Base-by-base conservation (phyloP, 2,797 vertebrate genomes). In the Onychomys leucogaster region DNA sequence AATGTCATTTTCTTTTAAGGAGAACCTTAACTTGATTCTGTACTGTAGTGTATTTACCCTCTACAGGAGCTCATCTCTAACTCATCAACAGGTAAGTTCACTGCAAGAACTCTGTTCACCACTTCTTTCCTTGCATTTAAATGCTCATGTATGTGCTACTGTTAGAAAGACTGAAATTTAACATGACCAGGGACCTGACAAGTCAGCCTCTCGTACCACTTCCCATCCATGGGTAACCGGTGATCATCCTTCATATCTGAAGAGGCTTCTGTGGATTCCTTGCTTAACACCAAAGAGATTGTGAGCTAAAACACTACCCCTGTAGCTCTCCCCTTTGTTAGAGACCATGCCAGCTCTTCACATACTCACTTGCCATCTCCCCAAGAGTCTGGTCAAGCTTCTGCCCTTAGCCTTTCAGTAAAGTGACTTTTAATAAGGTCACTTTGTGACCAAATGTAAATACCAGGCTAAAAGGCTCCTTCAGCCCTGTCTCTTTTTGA, bases 371-470 rank as follows among this genome's bases (percentile, higher is more conserved):
- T 89, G 78, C 32, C 16, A 73, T 63, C 59, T 96, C 32, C 71
- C 81, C 73, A 65, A 77, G 90, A 46, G n/a, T 43, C 16, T 25
- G 85, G 69, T 67, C 73, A 84, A 67, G 76, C 43, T 87, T 95
- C 83, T 88, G 65, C 29, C 95, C 75, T 86, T 59, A 81, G 77
- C 63, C 63, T 95, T 94, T 96, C 71, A 93, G 0, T 90, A 61
- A 77, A 95, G 85, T 57, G 93, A 55, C 46, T 92, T 96, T 97
- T 96, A 96, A 96, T 97, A 97, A 95, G 89, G 95, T 96, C 92
- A 95, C 43, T 69, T 69, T 95, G 80, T 55, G 95, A 95, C 43
- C 29, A 97, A 96, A 89, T 94, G 76, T 55, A 98, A 98, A 49
- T 92, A 89, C 46, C 95, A 94, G 87, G 90, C 41, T 83, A 55